A percentile compares a stretch with the other conserved stretches of the same genome.
phyloP scores from a whole-genome alignment of 2,888 invertebrate species.

The Lasioglossum marginatum region DNA sequence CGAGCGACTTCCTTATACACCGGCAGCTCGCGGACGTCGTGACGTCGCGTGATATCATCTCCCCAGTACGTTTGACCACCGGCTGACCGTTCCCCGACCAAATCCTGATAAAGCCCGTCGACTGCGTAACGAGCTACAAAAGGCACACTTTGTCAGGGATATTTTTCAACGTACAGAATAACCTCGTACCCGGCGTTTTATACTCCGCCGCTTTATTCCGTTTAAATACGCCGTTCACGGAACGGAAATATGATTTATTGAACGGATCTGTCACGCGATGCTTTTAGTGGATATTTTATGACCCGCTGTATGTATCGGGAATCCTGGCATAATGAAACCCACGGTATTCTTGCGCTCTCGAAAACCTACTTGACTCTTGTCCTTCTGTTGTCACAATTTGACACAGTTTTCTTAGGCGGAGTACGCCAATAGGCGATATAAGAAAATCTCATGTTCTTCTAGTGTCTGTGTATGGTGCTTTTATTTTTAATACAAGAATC shows the following conservation, averaged over 20 bases:
- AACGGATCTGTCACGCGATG: conserved; percentile 7
- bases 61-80: conserved; percentile 3
- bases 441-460: background rate
- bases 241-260: background rate
- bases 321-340: background rate
- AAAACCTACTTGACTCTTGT: background rate
- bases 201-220: background rate
- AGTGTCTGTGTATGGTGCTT: background rate
- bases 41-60: conserved; percentile 24
- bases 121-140: background rate
- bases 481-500: background rate
- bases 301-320: background rate
- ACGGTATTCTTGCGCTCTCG: background rate
- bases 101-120: conserved; percentile 2
- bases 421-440: background rate
- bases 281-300: conserved; percentile 11
- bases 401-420: background rate
- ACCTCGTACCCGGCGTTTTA: background rate
- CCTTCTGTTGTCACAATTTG: background rate
- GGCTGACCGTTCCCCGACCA: background rate
- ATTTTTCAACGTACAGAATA: background rate
- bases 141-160: background rate
- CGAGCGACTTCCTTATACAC: conserved; percentile 21
- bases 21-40: conserved; percentile 19
- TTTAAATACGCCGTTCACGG: conserved; percentile 1